Evolutionary conservation across 2,797 vertebrate species (phyloP), one percentile per base, ranked within the genome.

Genomic region (Gymnodraco acuticeps): DNA sequence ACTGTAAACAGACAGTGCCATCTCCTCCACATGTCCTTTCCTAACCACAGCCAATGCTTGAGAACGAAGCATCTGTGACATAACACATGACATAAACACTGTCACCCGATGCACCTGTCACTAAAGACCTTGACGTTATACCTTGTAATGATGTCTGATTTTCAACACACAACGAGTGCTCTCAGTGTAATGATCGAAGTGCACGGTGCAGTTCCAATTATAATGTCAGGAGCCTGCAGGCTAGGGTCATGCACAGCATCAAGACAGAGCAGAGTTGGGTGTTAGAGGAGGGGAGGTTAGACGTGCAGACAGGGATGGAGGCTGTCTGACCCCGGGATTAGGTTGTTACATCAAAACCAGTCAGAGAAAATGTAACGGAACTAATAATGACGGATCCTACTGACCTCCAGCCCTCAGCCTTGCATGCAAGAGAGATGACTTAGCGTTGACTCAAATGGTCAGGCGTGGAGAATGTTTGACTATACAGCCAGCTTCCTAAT

Each of bases 401-500:
- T 88, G 84, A 90, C 89, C 88, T 52, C 27, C 0, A 82, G 82
- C 79, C 75, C 76, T 76, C 68, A 53, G 73, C 62, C 64, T 77
- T 19, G 69, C 68, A 56, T 60, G 81, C 70, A 43, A 55, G 61
- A 81, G 72, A 70, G 55, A 86, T 76, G 84, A 83, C 70, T 84
- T 78, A 47, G 83, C 76, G 80, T 82, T 66, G 79, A 88, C 83
- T 87, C 67, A 71, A 84, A 84, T 65, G 81, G 86, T 87, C 87
- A 83, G 81, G 78, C 20, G 2, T 64, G 74, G 80, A 85, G 64
- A 78, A 74, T 69, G 67, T 87, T 65, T 80, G 67, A 84, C 82
- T 81, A 74, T 75, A 84, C 67, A 86, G 87, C 77, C 77, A 59
- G 72, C 69, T 74, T 83, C 73, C 64, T 91, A 91, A 92, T 78